Base-by-base conservation (phyloP, 2,113 vertebrate genomes). In the Indicator indicator region DNA sequence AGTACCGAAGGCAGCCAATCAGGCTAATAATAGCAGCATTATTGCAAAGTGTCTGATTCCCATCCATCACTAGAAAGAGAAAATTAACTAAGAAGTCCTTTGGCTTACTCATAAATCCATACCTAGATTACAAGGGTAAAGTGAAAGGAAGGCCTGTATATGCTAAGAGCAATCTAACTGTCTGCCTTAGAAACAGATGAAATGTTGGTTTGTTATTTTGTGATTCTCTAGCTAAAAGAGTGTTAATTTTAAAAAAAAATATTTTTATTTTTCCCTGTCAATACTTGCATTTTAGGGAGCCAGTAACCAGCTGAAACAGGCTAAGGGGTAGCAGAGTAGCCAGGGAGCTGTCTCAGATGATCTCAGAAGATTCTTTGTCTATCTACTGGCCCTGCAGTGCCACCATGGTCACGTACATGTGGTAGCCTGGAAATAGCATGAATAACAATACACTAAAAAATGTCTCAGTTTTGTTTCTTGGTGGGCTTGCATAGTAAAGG, bases 1-100 rank as follows among this genome's bases (percentile, higher is more conserved):
- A 77, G 52, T 86, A 88, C 63, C 60, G 81, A 91, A 95, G 82
- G 82, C 85, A 88, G 40, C 59, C 74, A 86, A 93, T 94, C 88
- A 88, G 77, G 75, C 64, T 93, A 91, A 88, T 91, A 93, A 86
- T 80, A 88, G 72, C 75, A 91, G 36, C 56, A 46, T 93, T 94
- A 95, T 90, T 95, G 64, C 6, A 83, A 77, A 60, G 58, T 1
- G 5, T 83, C 75, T 86, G 79, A 90, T 95, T 90, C 83, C 88
- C 89, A 80, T 93, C 82, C 60, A 80, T 96, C 82, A 87, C 50
- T 89, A 76, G 82, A 63, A 95, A 76, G 62, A 90, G 50, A 64
- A 58, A 82, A 89, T 91, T 94, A 86, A 71, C 26, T 11, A 82
- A 67, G 55, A 38, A 73, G 63, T 65, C 44, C 26, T 79, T 82